Conservation (phyloP, 2,797 vertebrate species). For the Atherinosoma microstoma region DNA sequence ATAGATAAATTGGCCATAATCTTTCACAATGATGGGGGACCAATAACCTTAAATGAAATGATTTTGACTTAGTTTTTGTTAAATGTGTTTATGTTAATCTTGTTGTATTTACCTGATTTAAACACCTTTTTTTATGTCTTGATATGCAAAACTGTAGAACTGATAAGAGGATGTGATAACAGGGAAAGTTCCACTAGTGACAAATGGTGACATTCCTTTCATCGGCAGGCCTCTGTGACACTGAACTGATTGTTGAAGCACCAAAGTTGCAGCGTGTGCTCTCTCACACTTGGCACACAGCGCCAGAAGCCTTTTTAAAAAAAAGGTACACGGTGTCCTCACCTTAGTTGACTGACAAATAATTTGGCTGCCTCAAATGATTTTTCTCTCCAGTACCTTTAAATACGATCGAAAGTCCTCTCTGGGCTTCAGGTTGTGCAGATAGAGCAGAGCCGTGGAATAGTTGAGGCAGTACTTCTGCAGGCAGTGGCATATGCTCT, state of each 20-base stretch:
- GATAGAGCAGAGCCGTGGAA: constrained; percentile 88
- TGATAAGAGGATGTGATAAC: constrained; percentile 6
- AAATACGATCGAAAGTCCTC: constrained; percentile 91
- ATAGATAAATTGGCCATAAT: not conserved
- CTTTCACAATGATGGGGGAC: not conserved
- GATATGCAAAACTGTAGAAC: not conserved
- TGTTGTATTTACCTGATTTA: not conserved
- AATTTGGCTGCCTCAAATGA: constrained; percentile 2
- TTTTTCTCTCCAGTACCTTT: constrained; percentile 82
- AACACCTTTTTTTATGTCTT: not conserved
- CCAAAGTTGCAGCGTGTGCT: constrained; percentile 10
- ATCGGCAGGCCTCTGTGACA: constrained; percentile 26
- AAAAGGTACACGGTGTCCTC: constrained; percentile 35
- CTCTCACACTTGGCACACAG: constrained; percentile 31
- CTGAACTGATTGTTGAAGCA: constrained; percentile 36
- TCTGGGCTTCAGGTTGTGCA: constrained; percentile 89
- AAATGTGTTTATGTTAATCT: not conserved
- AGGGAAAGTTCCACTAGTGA: constrained; percentile 36
- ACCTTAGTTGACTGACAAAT: constrained; percentile 28
- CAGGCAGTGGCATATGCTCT: constrained; percentile 89
- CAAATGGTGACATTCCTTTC: constrained; percentile 54
- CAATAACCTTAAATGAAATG: not conserved
- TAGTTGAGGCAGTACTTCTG: constrained; percentile 96
- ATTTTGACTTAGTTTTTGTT: not conserved
- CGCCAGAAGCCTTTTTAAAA: constrained; percentile 20